Conservation (phyloP, 1,140 invertebrate genomes). For the Bombus superbus region DNA sequence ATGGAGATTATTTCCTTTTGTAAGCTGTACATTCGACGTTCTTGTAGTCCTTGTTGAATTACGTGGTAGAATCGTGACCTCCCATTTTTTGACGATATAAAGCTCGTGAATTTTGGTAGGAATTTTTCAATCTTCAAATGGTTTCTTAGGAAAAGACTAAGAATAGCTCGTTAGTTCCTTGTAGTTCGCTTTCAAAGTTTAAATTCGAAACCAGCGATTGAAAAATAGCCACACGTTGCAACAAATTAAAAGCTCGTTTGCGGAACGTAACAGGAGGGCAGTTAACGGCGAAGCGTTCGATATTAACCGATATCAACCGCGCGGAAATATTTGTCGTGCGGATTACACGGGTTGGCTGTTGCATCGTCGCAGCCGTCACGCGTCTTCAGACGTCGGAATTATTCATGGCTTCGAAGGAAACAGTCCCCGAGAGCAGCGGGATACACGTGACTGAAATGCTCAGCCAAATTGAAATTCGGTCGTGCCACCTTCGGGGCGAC, state of each 20-base stretch:
- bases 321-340: conserved; percentile 44
- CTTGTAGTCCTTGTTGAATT: not conserved
- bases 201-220: too few species aligned
- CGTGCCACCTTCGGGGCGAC: conserved; percentile 46
- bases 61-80: not conserved
- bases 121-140: not conserved
- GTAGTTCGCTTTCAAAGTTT: too few species aligned
- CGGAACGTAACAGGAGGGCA: not conserved
- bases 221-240: not conserved
- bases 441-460: conserved; percentile 68
- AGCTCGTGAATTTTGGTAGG: not conserved
- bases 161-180: too few species aligned
- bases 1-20: not conserved
- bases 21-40: not conserved
- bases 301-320: conserved; percentile 41
- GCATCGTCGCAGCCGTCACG: conserved; percentile 32
- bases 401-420: conserved; percentile 62
- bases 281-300: not conserved
- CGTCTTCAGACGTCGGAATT: conserved; percentile 57
- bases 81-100: not conserved
- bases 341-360: conserved; percentile 47
- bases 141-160: not conserved
- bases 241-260: not conserved
- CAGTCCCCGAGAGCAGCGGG: conserved; percentile 49
- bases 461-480: conserved; percentile 67